Base-by-base conservation (phyloP, 2,797 vertebrate species). In the Leptatherina wallacei region DNA sequence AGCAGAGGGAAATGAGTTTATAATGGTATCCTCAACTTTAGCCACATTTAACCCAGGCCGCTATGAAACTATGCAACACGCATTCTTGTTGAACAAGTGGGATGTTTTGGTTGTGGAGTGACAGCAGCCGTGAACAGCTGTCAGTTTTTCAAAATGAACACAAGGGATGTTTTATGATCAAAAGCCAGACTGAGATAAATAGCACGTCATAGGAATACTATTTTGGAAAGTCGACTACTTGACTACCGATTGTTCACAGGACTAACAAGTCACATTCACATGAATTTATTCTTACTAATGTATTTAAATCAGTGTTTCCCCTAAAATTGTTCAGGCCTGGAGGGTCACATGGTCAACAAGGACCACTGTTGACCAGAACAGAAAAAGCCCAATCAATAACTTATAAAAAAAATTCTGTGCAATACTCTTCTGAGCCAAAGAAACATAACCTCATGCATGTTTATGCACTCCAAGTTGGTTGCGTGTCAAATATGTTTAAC, bases 31-130 rank as follows among this genome's bases (percentile, higher is more conserved):
- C n/a, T 20, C 12, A 60, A 65, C 0, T 1, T 44, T 56, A 62
- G 38, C 6, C 18, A 75, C 59, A 13, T 52, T 13, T 36, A 18
- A 65, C 47, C 29, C 70, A 70, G 38, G 60, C 27, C 54, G 36
- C 57, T 58, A 52, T 18, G 42, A 44, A 44, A 44, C 6, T 44
- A 44, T 20, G 16, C 6, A 7, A 44, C 42, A 40, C 2, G 33
- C 38, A 38, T 40, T 44, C 42, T 30, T 20, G 49, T 4, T 32
- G 29, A 12, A 30, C 22, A 27, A 55, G 20, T 36, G 36, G 35
- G 55, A 51, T 12, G 11, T n/a, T 63, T 44, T 44, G 16, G 40
- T 44, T 44, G 16, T 69, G 63, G 49, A 44, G 63, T 57, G 51
- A 35, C 18, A 30, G 55, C 3, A 44, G 27, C n/a, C 13, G 12